A percentile compares a stretch with the other conserved stretches of the same genome.
phyloP scores from a whole-genome alignment of 2,797 vertebrate genomes.

The Podargus strigoides region DNA sequence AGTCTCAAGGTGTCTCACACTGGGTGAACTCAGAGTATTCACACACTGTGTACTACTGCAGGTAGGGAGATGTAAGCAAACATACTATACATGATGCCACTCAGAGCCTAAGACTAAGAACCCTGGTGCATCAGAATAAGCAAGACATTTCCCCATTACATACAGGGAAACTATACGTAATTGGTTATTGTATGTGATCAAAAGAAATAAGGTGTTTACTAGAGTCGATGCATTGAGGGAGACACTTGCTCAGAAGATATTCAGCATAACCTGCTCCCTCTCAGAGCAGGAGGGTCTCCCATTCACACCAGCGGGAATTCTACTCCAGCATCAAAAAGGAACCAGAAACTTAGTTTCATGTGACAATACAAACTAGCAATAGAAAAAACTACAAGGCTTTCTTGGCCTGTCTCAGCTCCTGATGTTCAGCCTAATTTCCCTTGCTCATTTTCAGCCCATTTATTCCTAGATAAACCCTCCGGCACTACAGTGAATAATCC shows the following conservation, averaged over 20 bases:
- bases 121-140: background rate
- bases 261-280: background rate
- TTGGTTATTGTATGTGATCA: background rate
- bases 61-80: background rate
- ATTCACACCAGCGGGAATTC: background rate
- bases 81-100: fast-evolving
- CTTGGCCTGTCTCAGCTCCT: background rate
- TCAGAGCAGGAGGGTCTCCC: background rate
- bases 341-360: background rate
- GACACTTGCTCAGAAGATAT: background rate
- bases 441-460: slow-evolving; percentile 59
- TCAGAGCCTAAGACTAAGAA: background rate
- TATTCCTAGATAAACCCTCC: slow-evolving; percentile 48
- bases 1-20: background rate
- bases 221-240: background rate
- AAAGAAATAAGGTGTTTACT: background rate
- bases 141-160: background rate
- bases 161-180: background rate
- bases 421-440: background rate
- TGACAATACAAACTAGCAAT: background rate
- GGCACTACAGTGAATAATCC: slow-evolving; percentile 43
- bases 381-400: background rate
- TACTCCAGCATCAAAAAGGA: background rate
- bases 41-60: background rate
- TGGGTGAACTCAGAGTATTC: background rate